phyloP scores from a whole-genome alignment of 23 tunicate species.

The Botrylloides violaceus region DNA sequence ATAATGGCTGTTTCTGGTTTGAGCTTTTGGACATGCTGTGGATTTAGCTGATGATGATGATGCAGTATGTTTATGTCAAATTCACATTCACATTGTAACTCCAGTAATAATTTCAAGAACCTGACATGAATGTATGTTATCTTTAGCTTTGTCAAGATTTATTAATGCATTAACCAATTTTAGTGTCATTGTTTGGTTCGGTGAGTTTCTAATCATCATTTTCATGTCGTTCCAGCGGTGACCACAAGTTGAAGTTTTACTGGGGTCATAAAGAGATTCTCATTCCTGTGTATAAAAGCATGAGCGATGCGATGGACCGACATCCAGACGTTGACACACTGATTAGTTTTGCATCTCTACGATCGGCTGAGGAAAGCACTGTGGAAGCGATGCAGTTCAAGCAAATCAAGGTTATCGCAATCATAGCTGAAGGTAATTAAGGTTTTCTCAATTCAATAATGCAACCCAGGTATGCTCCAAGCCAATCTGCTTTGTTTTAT shows the following conservation, averaged over 20 bases:
- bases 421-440: conserved; percentile 98
- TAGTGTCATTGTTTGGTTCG: not conserved
- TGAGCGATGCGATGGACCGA: conserved; percentile 86
- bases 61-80: too few species aligned
- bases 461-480: too few species aligned
- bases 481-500: too few species aligned
- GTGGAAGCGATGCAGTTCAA: conserved; percentile 64
- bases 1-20: too few species aligned
- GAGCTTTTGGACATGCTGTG: too few species aligned
- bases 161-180: not conserved
- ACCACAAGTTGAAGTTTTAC: conserved; percentile 97
- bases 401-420: conserved; percentile 87
- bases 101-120: too few species aligned
- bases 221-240: conserved; percentile 48
- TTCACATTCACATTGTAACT: too few species aligned
- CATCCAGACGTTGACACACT: conserved; percentile 85
- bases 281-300: conserved; percentile 88
- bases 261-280: conserved; percentile 99
- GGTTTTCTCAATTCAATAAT: too few species aligned
- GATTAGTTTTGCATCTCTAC: conserved; percentile 84
- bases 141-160: too few species aligned
- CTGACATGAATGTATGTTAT: not conserved
- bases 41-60: too few species aligned
- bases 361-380: conserved; percentile 98
- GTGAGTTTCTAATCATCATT: not conserved